A percentile compares a stretch with the other conserved stretches of the same genome.
Evolutionary conservation across 2,888 invertebrate species (phyloP).

Genomic region (Branchellion lobata): DNA sequence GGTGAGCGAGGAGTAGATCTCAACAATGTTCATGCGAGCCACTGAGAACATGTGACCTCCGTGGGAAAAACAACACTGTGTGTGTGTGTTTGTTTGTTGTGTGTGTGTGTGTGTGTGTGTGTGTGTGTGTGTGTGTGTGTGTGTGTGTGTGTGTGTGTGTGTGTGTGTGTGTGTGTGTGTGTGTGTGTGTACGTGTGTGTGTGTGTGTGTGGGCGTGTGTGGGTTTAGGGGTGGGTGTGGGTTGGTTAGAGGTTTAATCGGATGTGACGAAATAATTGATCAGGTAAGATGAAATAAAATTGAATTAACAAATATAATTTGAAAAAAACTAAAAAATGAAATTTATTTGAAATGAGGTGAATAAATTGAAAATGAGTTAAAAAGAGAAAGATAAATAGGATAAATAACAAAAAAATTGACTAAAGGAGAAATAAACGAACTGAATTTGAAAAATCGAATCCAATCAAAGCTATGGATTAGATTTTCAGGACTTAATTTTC

Average conservation of each 20-base stretch:
- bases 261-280: too few relatives aligned
- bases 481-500: too few relatives aligned
- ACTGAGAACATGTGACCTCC: conserved; percentile 86
- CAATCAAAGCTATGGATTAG: too few relatives aligned
- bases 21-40: conserved; percentile 79
- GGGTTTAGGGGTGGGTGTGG: neutral
- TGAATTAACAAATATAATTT: too few relatives aligned
- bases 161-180: conserved; percentile 35
- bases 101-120: conserved; percentile 18
- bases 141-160: conserved; percentile 33
- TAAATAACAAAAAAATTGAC: too few relatives aligned
- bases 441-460: too few relatives aligned
- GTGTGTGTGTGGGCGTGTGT: neutral
- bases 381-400: too few relatives aligned
- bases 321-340: too few relatives aligned
- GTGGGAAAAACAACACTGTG: conserved; percentile 73
- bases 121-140: conserved; percentile 32
- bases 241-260: neutral
- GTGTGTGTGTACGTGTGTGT: conserved; percentile 8
- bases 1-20: conserved; percentile 79
- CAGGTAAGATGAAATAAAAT: too few relatives aligned
- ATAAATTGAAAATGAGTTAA: too few relatives aligned
- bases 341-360: too few relatives aligned
- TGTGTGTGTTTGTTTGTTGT: neutral
- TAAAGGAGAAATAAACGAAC: too few relatives aligned